Conservation (phyloP, 2,888 invertebrate genomes). For the Acrobasis consociella region DNA sequence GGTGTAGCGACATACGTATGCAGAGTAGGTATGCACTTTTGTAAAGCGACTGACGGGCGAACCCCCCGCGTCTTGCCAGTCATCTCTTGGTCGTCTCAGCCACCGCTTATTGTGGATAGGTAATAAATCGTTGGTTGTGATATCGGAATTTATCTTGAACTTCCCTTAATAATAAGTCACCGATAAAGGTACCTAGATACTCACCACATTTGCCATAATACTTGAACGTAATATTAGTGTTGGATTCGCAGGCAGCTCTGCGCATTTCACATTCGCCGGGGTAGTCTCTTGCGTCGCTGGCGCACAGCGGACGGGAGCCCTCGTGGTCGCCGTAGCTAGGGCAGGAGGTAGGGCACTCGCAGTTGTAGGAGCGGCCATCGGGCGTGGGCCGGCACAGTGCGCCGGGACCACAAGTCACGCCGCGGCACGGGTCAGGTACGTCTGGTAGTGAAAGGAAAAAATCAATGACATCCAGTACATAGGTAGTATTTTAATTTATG, state of each 20-base stretch:
- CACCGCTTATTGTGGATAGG: too few species aligned
- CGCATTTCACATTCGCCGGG: slow-evolving; percentile 93
- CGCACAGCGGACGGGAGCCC: slow-evolving; percentile 91
- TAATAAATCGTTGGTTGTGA: too few species aligned
- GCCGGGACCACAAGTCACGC: slow-evolving; percentile 90
- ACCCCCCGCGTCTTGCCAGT: too few species aligned
- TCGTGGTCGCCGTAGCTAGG: slow-evolving; percentile 92
- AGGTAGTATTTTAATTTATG: too few species aligned
- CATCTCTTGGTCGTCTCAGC: too few species aligned
- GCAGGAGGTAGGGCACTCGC: slow-evolving; percentile 91
- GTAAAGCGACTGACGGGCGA: too few species aligned
- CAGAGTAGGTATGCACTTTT: too few species aligned
- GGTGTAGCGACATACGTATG: too few species aligned
- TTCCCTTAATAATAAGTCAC: too few species aligned
- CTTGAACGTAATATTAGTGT: slow-evolving; percentile 89
- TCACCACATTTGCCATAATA: slow-evolving; percentile 95
- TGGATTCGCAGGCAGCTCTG: slow-evolving; percentile 88
- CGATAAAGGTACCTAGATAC: slow-evolving; percentile 55
- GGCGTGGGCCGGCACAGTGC: slow-evolving; percentile 86
- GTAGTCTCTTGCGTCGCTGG: slow-evolving; percentile 92
- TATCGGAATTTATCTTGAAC: too few species aligned
- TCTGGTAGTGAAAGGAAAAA: slow-evolving; percentile 44
- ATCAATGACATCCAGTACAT: too few species aligned
- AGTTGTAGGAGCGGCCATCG: slow-evolving; percentile 88
- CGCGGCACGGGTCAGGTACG: slow-evolving; percentile 88